Percentiles rank a stretch among this genome's conserved stretches.
Conservation (phyloP, 2,797 vertebrate genomes). For the Eulemur rubriventer region DNA sequence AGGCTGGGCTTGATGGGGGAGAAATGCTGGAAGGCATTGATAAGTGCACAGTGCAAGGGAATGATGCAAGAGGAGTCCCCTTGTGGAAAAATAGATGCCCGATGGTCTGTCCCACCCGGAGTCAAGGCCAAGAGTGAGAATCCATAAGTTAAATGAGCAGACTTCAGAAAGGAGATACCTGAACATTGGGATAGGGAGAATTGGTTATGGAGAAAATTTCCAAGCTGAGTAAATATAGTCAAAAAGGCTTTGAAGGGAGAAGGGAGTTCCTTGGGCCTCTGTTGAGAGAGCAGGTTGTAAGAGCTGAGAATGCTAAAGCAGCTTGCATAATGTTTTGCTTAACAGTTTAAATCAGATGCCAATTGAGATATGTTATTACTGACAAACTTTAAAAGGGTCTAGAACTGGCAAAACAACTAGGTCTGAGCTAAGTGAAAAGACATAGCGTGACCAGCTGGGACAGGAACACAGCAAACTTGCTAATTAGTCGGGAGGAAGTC, state of each 20-base stretch:
- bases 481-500: conserved; percentile 69
- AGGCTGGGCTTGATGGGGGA: neutral
- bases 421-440: conserved; percentile 55
- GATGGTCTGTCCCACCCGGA: neutral
- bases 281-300: neutral
- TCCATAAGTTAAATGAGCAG: neutral
- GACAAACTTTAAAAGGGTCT: conserved; percentile 39
- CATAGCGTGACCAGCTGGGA: conserved; percentile 43
- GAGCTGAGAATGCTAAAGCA: neutral
- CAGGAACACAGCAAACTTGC: conserved; percentile 40
- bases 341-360: neutral
- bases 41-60: neutral
- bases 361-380: conserved; percentile 30
- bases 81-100: neutral
- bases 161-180: neutral
- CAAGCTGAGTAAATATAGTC: neutral
- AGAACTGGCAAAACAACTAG: conserved; percentile 46
- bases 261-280: neutral
- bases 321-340: neutral
- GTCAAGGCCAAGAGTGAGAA: neutral
- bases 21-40: neutral
- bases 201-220: neutral
- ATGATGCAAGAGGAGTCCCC: neutral
- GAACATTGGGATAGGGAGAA: neutral
- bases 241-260: neutral